phyloP scores from a whole-genome alignment of 2,888 invertebrate species.

The Agrenia bidenticulata region DNA sequence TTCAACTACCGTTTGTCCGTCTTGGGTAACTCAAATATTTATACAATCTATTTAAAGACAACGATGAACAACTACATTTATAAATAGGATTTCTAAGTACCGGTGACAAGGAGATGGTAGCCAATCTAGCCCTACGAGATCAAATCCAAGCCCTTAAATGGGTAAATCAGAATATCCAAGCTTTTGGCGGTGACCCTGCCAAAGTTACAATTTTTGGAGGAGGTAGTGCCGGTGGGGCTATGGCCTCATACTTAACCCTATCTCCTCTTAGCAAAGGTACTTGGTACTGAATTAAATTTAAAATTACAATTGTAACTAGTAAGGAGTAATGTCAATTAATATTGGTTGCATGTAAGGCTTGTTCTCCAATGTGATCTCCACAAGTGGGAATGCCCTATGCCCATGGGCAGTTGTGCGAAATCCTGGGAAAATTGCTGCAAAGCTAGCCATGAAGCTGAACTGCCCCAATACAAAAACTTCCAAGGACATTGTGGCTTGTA shows the following conservation, averaged over 20 bases:
- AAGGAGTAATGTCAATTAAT: too few relatives aligned
- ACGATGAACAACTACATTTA: too few relatives aligned
- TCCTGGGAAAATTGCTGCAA: conserved; percentile 24
- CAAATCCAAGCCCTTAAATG: conserved; percentile 28
- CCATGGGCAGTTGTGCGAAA: conserved; percentile 35
- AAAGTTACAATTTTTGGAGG: conserved; percentile 34
- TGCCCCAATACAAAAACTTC: conserved; percentile 30
- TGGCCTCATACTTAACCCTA: conserved; percentile 35
- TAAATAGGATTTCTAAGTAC: conserved; percentile 35
- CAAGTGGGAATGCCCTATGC: conserved; percentile 33
- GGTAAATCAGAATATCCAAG: conserved; percentile 36
- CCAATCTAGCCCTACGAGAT: conserved; percentile 38
- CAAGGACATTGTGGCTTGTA: conserved; percentile 33
- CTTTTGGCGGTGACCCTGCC: conserved; percentile 37
- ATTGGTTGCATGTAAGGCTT: too few relatives aligned
- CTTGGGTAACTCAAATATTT: too few relatives aligned
- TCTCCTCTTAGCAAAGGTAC: conserved; percentile 34
- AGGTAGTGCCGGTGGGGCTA: conserved; percentile 31
- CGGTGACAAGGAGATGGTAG: conserved; percentile 26
- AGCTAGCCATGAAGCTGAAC: conserved; percentile 28
- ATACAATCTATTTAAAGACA: too few relatives aligned
- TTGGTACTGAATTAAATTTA: too few relatives aligned
- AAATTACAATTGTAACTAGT: too few relatives aligned
- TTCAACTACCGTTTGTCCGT: conserved; percentile 38
- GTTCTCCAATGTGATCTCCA: conserved; percentile 24